These are phyloP conservation scores for Emberiza fucata DNA, from an alignment of 2,113 vertebrate genomes.

Conservation along the genomic window DNA sequence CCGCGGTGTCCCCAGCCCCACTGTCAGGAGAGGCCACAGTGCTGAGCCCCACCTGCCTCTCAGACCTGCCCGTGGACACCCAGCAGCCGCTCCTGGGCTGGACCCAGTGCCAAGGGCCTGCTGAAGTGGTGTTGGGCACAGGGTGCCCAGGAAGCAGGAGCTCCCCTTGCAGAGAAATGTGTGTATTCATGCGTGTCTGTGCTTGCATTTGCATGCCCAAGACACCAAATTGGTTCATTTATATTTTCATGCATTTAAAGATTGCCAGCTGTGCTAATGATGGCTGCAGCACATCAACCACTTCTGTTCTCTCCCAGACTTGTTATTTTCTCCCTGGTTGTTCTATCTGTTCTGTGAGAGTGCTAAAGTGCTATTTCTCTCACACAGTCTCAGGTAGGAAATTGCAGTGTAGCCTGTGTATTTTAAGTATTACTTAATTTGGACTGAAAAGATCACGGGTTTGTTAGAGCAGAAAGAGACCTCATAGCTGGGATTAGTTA, in stretches of 20 bases:
- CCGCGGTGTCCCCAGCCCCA: background rate
- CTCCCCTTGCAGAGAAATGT: background rate
- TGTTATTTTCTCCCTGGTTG: background rate
- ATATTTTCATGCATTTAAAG: slow-evolving; percentile 22
- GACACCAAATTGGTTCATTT: background rate
- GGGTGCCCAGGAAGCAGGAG: background rate
- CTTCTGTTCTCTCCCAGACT: background rate
- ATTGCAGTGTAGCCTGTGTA: background rate
- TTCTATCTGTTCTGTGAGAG: background rate
- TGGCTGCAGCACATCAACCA: background rate
- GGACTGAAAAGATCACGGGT: background rate
- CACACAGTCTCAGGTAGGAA: background rate
- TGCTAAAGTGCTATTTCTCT: background rate
- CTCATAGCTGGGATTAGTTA: background rate
- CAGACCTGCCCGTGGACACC: background rate
- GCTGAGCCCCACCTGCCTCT: background rate
- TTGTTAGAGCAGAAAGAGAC: background rate
- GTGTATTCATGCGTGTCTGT: background rate
- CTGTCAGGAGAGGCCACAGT: background rate
- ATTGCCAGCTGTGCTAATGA: slow-evolving; percentile 1
- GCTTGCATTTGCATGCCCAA: background rate
- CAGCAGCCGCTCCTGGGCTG: background rate
- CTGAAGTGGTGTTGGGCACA: background rate
- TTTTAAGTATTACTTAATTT: background rate
- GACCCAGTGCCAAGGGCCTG: background rate